Evolutionary conservation across 2,113 vertebrate genomes (phyloP).

Genomic region (Cebus imitator): DNA sequence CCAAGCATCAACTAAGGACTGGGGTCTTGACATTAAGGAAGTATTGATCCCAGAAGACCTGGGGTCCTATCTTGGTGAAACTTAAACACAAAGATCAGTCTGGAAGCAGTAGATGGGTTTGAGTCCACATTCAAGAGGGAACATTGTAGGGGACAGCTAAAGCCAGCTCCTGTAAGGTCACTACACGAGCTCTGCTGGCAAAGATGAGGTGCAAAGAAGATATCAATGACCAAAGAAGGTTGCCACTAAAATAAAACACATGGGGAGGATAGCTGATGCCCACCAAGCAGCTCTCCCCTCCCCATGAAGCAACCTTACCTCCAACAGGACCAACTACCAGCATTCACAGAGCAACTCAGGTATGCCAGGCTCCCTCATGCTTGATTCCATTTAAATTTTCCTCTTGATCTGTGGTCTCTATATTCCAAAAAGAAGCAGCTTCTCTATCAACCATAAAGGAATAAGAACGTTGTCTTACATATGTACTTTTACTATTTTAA

Average conservation of each 20-base stretch:
- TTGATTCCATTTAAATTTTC: background rate
- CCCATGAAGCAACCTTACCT: background rate
- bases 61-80: background rate
- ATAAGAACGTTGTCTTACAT: background rate
- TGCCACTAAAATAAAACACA: background rate
- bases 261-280: too few relatives aligned
- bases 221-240: background rate
- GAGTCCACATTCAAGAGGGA: background rate
- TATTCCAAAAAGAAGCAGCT: background rate
- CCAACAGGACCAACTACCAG: background rate
- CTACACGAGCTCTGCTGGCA: background rate
- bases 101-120: background rate
- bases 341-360: accelerated
- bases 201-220: background rate
- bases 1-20: background rate
- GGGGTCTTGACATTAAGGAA: background rate
- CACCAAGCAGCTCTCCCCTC: background rate
- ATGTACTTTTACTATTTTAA: constrained; percentile 30
- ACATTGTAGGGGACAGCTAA: background rate
- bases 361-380: too few relatives aligned
- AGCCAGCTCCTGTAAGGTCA: background rate
- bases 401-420: background rate
- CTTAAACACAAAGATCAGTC: background rate
- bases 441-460: background rate
- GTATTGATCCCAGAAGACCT: background rate